phyloP scores from a whole-genome alignment of 2,888 invertebrate species.

The Clistopyga incitator region DNA sequence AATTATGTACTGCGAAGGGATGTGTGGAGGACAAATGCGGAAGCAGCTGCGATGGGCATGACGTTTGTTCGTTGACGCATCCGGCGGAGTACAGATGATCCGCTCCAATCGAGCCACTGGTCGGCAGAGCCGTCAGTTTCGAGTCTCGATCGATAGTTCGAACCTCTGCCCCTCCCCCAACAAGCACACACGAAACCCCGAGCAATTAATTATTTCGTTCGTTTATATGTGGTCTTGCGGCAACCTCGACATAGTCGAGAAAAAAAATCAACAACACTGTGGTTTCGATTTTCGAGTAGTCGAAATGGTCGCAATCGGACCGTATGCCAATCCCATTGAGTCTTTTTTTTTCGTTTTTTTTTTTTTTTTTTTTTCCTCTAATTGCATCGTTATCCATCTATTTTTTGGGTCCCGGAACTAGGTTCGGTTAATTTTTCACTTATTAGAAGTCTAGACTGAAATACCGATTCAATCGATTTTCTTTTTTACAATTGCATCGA shows the following conservation, averaged over 20 bases:
- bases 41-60: conserved; percentile 12
- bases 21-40: not conserved
- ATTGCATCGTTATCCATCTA: not conserved
- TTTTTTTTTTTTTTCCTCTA: not conserved
- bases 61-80: conserved; percentile 30
- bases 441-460: not conserved
- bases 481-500: too few relatives aligned
- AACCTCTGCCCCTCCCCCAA: not conserved
- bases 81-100: conserved; percentile 21
- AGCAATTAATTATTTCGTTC: conserved; percentile 65
- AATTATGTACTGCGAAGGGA: conserved; percentile 66
- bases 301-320: conserved; percentile 23
- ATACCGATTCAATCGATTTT: too few relatives aligned
- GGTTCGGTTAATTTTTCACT: not conserved
- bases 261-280: conserved; percentile 8
- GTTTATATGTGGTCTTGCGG: conserved; percentile 44
- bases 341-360: not conserved
- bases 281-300: conserved; percentile 26
- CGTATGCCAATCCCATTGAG: not conserved
- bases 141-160: conserved; percentile 57
- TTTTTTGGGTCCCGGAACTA: not conserved
- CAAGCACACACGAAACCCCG: conserved; percentile 33
- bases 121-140: conserved; percentile 31
- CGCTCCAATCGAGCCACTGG: conserved; percentile 37
- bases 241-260: conserved; percentile 16